A percentile compares a stretch with the other conserved stretches of the same genome.
phyloP scores from a whole-genome alignment of 1,140 invertebrate genomes.

The Planococcus citri region DNA sequence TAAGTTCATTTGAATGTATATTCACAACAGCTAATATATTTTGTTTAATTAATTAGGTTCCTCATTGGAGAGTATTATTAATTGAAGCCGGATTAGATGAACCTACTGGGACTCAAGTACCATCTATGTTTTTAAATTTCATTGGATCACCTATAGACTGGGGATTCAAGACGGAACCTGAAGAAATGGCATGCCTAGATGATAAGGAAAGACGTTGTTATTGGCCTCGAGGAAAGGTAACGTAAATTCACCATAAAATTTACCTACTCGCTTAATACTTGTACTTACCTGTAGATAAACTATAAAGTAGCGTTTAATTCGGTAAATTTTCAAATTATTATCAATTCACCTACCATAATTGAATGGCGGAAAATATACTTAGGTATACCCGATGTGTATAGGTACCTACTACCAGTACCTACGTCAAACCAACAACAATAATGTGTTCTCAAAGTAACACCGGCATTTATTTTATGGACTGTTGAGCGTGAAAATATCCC shows the following conservation, averaged over 20 bases:
- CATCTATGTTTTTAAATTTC: constrained; percentile 73
- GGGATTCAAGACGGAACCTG: constrained; percentile 73
- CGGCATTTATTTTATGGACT: background rate
- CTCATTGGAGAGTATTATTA: constrained; percentile 62
- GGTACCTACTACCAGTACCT: too few relatives aligned
- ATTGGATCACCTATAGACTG: constrained; percentile 73
- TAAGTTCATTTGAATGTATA: too few relatives aligned
- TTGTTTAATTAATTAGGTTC: constrained; percentile 44
- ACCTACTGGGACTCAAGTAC: constrained; percentile 68
- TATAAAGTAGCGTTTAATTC: too few relatives aligned
- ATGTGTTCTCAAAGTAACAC: background rate
- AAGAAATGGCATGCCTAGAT: constrained; percentile 65
- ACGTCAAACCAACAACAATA: too few relatives aligned
- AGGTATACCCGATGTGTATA: too few relatives aligned
- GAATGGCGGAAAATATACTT: too few relatives aligned
- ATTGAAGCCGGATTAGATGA: constrained; percentile 72
- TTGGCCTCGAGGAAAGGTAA: constrained; percentile 71
- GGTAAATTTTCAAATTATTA: too few relatives aligned
- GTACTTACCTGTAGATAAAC: too few relatives aligned
- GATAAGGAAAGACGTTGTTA: constrained; percentile 58
- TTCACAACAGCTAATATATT: background rate
- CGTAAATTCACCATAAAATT: too few relatives aligned
- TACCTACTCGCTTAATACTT: too few relatives aligned
- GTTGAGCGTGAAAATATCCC: background rate
- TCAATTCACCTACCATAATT: too few relatives aligned